phyloP scores from a whole-genome alignment of 2,113 vertebrate genomes.

The Lophotis ruficrista region DNA sequence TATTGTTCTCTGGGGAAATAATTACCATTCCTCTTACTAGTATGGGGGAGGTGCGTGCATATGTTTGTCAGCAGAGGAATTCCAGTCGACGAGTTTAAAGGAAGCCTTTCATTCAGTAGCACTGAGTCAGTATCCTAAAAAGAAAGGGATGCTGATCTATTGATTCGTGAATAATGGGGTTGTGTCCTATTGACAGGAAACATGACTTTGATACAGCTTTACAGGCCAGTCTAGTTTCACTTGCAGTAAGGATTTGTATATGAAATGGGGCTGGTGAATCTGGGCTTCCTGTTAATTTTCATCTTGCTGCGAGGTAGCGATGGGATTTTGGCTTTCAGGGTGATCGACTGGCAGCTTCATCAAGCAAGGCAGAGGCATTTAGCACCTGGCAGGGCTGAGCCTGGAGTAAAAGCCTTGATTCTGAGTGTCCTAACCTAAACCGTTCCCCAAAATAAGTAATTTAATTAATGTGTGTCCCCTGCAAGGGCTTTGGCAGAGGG shows the following conservation, averaged over 20 bases:
- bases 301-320: fast-evolving
- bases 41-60: neutral
- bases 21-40: constrained; percentile 64
- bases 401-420: neutral
- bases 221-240: no score
- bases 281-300: neutral
- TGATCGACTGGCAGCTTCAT: fast-evolving
- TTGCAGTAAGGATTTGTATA: neutral
- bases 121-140: neutral
- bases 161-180: neutral
- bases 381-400: neutral
- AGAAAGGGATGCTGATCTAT: neutral
- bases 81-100: neutral
- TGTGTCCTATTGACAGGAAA: neutral
- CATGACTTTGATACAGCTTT: neutral
- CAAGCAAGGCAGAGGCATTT: neutral
- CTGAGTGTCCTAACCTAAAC: neutral
- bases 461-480: neutral
- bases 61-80: constrained; percentile 59
- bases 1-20: constrained; percentile 72
- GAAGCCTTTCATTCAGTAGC: neutral
- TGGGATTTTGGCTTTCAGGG: neutral
- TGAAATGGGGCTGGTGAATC: neutral
- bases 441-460: neutral
- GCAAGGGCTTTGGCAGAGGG: neutral